Percentiles rank a stretch among this genome's conserved stretches.
These are phyloP conservation scores for Stichopus horrens DNA, from an alignment of 53 echinoderm and acorn worm species.

Conservation along the genomic window DNA sequence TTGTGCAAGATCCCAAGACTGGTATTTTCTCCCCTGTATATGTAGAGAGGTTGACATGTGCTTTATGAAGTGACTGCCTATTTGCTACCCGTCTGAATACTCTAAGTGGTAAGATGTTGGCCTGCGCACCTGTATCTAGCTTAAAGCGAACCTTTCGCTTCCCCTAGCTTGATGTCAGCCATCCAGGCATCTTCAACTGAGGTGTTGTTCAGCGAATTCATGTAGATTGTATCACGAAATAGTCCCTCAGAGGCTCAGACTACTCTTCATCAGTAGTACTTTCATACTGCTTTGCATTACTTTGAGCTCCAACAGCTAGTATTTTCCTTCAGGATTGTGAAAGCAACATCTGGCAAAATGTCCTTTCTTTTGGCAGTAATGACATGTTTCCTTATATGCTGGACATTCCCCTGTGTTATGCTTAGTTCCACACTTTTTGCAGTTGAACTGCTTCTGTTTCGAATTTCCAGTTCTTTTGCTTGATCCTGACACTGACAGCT, in stretches of 20 bases:
- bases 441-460: constrained; percentile 24
- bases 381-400: not conserved
- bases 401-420: constrained; percentile 9
- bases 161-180: not conserved
- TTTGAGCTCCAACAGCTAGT: no score
- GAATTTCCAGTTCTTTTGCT: no score
- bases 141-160: constrained; percentile 1
- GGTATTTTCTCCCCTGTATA: constrained; percentile 6
- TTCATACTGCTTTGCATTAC: no score
- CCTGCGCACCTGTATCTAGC: constrained; percentile 5
- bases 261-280: no score
- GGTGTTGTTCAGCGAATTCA: not conserved
- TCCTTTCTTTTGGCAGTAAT: not conserved
- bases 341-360: not conserved
- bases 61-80: not conserved
- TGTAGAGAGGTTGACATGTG: not conserved
- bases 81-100: not conserved
- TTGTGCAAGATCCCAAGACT: not conserved
- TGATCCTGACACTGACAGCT: no score
- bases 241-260: no score
- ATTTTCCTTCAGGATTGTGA: no score
- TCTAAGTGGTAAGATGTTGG: not conserved
- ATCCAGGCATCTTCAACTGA: not conserved
- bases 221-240: no score
- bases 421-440: not conserved